Percentiles rank a stretch among this genome's conserved stretches.
Conservation (phyloP, 2,888 invertebrate genomes). For the Eucera pruinosa region DNA sequence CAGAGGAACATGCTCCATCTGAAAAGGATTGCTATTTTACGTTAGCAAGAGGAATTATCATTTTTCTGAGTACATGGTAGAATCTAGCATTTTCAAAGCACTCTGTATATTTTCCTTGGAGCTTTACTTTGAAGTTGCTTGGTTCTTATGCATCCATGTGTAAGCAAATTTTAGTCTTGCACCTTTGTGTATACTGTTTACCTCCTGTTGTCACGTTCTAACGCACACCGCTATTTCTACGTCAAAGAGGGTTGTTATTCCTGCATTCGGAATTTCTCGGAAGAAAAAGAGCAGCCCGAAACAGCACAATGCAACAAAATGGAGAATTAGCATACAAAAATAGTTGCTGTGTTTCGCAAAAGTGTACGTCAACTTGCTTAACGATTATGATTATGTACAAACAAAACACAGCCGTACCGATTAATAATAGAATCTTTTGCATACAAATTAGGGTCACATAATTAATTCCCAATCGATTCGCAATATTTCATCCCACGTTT, state of each 20-base stretch:
- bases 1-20: too few species aligned
- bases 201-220: slow-evolving; percentile 2
- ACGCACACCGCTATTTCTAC: neutral
- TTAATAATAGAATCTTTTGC: neutral
- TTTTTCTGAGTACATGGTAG: neutral
- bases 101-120: slow-evolving; percentile 2
- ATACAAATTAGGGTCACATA: neutral
- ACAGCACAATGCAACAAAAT: neutral
- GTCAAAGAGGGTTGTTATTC: slow-evolving; percentile 1
- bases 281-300: neutral
- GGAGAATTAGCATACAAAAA: too few species aligned
- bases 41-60: neutral
- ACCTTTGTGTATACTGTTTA: slow-evolving; percentile 1
- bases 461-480: too few species aligned
- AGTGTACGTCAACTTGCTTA: too few species aligned
- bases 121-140: slow-evolving; percentile 15
- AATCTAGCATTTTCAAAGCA: slow-evolving; percentile 1
- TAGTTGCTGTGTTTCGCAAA: too few species aligned
- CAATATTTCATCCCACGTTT: too few species aligned
- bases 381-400: too few species aligned
- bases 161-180: slow-evolving; percentile 7
- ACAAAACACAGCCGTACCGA: too few species aligned
- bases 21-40: neutral
- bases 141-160: neutral
- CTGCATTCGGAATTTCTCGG: neutral